Evolutionary conservation across 2,113 vertebrate genomes (phyloP).

Genomic region (Rhinopomastus cyanomelas): DNA sequence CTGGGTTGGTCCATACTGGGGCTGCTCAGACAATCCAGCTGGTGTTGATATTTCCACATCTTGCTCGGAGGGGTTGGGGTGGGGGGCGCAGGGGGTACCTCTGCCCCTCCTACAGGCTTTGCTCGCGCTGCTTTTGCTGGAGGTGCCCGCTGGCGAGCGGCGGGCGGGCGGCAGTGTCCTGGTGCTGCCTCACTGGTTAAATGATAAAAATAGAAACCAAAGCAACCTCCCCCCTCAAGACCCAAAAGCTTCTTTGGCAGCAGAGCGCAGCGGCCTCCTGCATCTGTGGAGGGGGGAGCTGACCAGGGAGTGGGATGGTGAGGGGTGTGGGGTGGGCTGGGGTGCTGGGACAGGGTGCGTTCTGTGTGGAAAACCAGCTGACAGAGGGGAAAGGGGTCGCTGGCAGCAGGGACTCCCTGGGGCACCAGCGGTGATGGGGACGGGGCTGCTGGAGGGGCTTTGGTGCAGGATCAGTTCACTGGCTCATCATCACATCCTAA

Average conservation of each 20-base stretch:
- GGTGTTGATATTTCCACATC: conserved; percentile 87
- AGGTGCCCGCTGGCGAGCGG: conserved; percentile 79
- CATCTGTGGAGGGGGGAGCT: background rate
- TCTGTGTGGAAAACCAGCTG: background rate
- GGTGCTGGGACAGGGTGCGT: background rate
- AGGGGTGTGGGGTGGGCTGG: fast-evolving
- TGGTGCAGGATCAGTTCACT: background rate
- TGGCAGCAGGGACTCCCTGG: background rate
- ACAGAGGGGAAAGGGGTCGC: background rate
- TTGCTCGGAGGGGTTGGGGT: conserved; percentile 80
- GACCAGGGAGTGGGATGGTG: fast-evolving
- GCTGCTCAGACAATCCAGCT: conserved; percentile 81
- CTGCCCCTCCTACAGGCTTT: too few species aligned
- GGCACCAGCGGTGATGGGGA: too few species aligned
- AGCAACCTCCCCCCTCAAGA: background rate
- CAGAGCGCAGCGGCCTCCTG: background rate
- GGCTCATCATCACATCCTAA: background rate
- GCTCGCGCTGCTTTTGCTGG: conserved; percentile 78
- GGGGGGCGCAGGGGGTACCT: too few species aligned
- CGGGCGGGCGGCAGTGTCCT: conserved; percentile 82
- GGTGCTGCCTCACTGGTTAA: conserved; percentile 84
- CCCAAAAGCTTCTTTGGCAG: conserved; percentile 82
- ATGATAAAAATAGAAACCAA: conserved; percentile 77
- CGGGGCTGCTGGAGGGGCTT: background rate
- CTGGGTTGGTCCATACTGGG: conserved; percentile 76